Base-by-base conservation (phyloP, 2,888 invertebrate species). In the Macaria liturata region DNA sequence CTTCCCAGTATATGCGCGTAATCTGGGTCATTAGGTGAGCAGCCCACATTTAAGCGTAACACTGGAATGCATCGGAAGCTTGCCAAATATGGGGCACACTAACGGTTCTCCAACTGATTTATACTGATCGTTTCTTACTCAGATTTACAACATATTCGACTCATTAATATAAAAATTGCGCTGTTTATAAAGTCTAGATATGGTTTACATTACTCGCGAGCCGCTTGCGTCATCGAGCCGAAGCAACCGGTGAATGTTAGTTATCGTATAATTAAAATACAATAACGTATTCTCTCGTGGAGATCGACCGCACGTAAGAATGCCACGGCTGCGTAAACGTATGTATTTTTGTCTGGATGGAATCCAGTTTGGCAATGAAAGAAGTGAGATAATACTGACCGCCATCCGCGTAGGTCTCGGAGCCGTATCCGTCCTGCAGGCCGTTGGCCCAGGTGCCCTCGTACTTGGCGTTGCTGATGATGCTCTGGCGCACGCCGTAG, bases 371-470 rank as follows among this genome's bases (percentile, higher is more conserved):
- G 80, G 81, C 83, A 83, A 76, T 80, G 80, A 78, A 76, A 76
- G 72, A 71, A 73, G 76, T 74, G 55, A 71, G 71, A 74, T 71
- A 69, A 73, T 75, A 93, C 95, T 95, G 89, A 99, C 99, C 99
- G 88, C 98, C 98, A 92, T 99, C 99, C 61, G 99, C 99, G 88
- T 99, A 99, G 62, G 98, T 99, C 92, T 99, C 99, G 50, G 98
- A 98, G 72, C 99, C 99, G 91, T 99, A 99, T 72, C 99, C 99
- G 86, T 99, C 99, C 91, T 99, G 99, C 63, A 99, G 95, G 69
- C 99, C 99, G 76, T 97, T 97, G 70, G 99, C 98, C 99, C 99
- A 99, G 65, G 98, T 98, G 78, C 98, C 98, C 88, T 98, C 98
- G 92, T 98, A 98, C 88, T 97, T 97, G 77, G 98, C 98, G 71